phyloP scores from a whole-genome alignment of 2,888 invertebrate species.

The Steinernema hermaphroditum region DNA sequence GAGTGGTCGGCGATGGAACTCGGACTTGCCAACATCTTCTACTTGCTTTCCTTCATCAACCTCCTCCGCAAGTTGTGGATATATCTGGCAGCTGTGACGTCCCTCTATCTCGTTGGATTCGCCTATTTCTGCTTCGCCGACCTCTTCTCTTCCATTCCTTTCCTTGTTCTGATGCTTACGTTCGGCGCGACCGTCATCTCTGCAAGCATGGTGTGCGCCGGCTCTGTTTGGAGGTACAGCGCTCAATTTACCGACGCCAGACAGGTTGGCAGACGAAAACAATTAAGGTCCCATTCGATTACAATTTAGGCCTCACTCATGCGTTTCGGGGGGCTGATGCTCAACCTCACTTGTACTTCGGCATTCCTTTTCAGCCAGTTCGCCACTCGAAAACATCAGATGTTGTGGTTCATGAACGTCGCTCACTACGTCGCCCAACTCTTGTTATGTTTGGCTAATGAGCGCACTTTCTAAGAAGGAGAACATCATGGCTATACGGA shows the following conservation, averaged over 20 bases:
- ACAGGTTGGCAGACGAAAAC: background rate
- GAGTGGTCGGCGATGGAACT: conserved; percentile 17
- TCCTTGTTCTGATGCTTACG: conserved; percentile 14
- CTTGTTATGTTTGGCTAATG: background rate
- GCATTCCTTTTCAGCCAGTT: conserved; percentile 23
- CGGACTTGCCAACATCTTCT: background rate
- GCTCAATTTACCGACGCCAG: background rate
- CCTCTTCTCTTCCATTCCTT: conserved; percentile 4
- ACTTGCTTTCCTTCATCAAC: background rate
- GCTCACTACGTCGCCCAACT: conserved; percentile 22
- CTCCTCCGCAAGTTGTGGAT: conserved; percentile 8
- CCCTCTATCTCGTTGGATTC: background rate
- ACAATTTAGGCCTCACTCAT: conserved; percentile 4
- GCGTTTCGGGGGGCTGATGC: conserved; percentile 6
- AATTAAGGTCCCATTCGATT: background rate
- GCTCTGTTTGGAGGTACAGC: conserved; percentile 26
- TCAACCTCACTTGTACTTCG: conserved; percentile 11
- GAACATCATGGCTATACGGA: background rate
- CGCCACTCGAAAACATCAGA: conserved; percentile 18
- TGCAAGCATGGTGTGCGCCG: conserved; percentile 16
- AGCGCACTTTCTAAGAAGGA: conserved; percentile 7
- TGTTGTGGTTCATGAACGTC: conserved; percentile 22
- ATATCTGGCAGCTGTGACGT: background rate
- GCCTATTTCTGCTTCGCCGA: conserved; percentile 21
- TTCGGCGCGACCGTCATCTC: background rate